Percentiles rank a stretch among this genome's conserved stretches.
phyloP scores from a whole-genome alignment of 2,888 invertebrate genomes.

The Lasioglossum calceatum region DNA sequence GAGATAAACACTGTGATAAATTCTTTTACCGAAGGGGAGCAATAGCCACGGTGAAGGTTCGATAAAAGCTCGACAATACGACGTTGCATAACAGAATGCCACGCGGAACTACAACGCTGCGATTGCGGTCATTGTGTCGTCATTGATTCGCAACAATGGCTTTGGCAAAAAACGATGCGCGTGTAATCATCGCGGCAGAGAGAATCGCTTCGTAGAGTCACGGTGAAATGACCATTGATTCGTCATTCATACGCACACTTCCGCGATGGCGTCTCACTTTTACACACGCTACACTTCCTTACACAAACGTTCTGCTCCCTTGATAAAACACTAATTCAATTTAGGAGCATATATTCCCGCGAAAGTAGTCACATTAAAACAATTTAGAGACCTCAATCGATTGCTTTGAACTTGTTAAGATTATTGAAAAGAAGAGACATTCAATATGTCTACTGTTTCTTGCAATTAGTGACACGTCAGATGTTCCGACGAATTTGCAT shows the following conservation, averaged over 20 bases:
- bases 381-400: no score
- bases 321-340: no score
- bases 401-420: no score
- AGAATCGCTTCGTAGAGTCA: conserved; percentile 9
- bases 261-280: not conserved
- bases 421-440: no score
- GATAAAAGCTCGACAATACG: conserved; percentile 11
- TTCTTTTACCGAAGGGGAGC: not conserved
- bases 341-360: no score
- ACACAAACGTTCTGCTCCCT: not conserved
- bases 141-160: conserved; percentile 41
- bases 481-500: not conserved
- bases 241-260: not conserved
- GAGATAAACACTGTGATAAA: not conserved
- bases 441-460: no score
- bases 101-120: conserved; percentile 32
- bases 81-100: conserved; percentile 28
- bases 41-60: not conserved
- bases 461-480: no score
- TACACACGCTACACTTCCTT: not conserved
- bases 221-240: not conserved
- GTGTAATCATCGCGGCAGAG: conserved; percentile 20
- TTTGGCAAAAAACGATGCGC: conserved; percentile 24
- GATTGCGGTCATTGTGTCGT: conserved; percentile 44
- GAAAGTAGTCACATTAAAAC: no score